Base-by-base conservation (phyloP, 2,888 invertebrate species). In the Lasius fuliginosus region DNA sequence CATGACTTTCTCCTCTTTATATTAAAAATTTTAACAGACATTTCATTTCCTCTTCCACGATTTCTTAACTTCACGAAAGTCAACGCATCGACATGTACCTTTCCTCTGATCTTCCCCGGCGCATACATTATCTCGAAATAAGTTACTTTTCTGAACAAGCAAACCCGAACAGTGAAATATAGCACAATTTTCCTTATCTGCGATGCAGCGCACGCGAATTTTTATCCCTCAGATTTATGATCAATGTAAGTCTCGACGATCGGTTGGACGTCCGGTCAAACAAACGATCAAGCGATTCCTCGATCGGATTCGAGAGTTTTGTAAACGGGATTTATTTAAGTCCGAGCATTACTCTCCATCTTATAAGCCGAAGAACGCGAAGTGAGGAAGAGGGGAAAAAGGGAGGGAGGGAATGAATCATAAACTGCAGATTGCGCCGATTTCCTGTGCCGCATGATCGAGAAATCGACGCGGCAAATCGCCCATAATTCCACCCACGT, bases 401-500 rank as follows among this genome's bases (percentile, higher is more conserved):
- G 12, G 30, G 5, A 27, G 3, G 5, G 30, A 9, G 4, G 3
- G 18, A 11, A 18, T n/a, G 30, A 68, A 86, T 89, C 84, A 62
- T 81, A 71, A 79, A 83, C 62, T 83, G 58, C 84, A 76, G 76
- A 85, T 83, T 85, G 85, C 83, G 27, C 49, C 27, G 53, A 62
- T 83, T 86, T 81, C 73, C 85, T 79, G 79, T 69, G 74, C 64
- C 73, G 60, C 65, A 15, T 46, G 12, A 30, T 23, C 49, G 71
- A 71, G 75, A 83, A 74, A 69, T 46, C 85, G 82, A 60, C 56
- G 68, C 67, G 71, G 68, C 76, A 85, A 83, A 86, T 89, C 89
- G 90, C 87, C 87, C 76, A 88, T 86, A 90, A 90, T 90, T 90
- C 91, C 88, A 88, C 90, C 90, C 90, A 90, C 91, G 90, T 86